Conservation (phyloP, 2,113 vertebrate genomes). For the Seriola rivoliana region DNA sequence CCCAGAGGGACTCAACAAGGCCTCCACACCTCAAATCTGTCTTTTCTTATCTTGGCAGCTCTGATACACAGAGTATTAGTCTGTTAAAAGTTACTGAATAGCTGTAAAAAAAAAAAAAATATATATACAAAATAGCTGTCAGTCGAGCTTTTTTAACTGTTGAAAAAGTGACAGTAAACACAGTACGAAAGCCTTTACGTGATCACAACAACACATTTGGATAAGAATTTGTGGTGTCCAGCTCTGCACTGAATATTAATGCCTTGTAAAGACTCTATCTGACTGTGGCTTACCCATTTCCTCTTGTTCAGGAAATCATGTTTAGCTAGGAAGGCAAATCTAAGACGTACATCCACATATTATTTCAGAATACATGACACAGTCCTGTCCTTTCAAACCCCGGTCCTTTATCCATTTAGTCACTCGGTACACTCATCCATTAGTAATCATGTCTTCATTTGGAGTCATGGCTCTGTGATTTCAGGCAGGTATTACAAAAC, state of each 20-base stretch:
- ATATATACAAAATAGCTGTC: neutral
- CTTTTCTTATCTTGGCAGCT: neutral
- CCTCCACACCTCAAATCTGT: neutral
- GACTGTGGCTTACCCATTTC: conserved; percentile 5
- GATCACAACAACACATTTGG: neutral
- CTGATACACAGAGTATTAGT: neutral
- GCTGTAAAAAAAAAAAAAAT: neutral
- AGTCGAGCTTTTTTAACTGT: too few relatives aligned
- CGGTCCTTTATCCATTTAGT: neutral
- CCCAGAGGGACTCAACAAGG: neutral
- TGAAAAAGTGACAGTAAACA: neutral
- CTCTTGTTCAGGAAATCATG: conserved; percentile 15
- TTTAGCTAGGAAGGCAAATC: neutral
- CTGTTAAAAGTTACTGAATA: neutral
- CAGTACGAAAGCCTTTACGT: neutral
- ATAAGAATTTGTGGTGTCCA: neutral
- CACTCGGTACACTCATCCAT: neutral
- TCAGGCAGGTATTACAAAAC: neutral
- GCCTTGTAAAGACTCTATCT: neutral
- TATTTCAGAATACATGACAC: neutral
- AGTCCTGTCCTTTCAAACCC: too few relatives aligned
- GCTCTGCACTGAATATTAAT: neutral
- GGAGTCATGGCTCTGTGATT: neutral
- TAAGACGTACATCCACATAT: neutral
- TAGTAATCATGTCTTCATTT: neutral